A percentile compares a stretch with the other conserved stretches of the same genome.
Conservation (phyloP, 1,140 invertebrate species). For the Leptinotarsa defecta region DNA sequence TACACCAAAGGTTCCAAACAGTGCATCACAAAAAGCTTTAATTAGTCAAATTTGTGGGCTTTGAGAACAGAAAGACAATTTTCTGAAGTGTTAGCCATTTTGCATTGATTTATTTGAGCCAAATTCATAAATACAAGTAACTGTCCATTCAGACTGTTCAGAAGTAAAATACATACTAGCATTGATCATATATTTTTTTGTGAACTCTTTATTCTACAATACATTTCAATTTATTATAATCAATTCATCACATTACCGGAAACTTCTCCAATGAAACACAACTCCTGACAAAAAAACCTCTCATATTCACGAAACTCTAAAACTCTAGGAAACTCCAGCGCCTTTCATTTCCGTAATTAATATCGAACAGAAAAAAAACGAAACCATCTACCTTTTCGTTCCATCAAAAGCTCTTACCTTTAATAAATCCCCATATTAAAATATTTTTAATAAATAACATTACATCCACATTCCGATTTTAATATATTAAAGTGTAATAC, state of each 20-base stretch:
- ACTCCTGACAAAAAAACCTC: background rate
- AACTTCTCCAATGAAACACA: background rate
- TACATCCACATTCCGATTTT: slow-evolving; percentile 20
- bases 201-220: no score
- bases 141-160: no score
- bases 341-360: background rate
- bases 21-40: no score
- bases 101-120: no score
- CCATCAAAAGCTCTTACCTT: background rate
- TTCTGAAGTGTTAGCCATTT: no score
- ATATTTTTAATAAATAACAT: slow-evolving; percentile 30
- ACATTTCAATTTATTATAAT: no score
- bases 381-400: background rate
- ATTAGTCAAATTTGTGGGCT: no score
- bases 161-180: no score
- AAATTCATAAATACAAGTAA: no score
- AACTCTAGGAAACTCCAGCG: background rate
- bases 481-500: slow-evolving; percentile 29
- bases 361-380: background rate
- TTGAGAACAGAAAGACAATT: no score
- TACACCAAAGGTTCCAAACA: no score
- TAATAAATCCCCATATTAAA: slow-evolving; percentile 17
- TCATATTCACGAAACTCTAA: background rate
- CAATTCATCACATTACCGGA: background rate
- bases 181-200: no score